Conservation (phyloP, 2,888 invertebrate genomes). For the Aplocera efformata region DNA sequence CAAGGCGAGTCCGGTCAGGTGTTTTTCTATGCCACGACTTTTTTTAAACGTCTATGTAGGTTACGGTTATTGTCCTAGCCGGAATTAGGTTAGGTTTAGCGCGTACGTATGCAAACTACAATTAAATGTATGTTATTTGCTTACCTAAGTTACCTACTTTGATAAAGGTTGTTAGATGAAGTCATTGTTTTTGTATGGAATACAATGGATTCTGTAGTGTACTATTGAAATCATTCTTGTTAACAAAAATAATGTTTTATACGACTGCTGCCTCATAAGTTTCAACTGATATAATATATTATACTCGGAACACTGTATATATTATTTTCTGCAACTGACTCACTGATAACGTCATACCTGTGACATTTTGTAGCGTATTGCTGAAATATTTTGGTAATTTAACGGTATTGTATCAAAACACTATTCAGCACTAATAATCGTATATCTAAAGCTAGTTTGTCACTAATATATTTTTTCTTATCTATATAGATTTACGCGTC, state of each 20-base stretch:
- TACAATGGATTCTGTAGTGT: slow-evolving; percentile 11
- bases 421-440: not conserved
- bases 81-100: slow-evolving; percentile 24
- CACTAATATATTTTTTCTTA: no score
- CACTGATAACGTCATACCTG: slow-evolving; percentile 36
- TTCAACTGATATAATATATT: no score
- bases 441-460: no score
- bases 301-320: no score
- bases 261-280: not conserved
- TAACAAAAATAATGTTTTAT: not conserved
- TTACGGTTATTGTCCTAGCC: slow-evolving; percentile 33
- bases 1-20: slow-evolving; percentile 34
- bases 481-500: no score
- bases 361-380: slow-evolving; percentile 5
- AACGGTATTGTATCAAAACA: slow-evolving; percentile 2
- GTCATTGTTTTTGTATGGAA: slow-evolving; percentile 24
- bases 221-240: slow-evolving; percentile 4
- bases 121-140: slow-evolving; percentile 15
- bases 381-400: slow-evolving; percentile 2
- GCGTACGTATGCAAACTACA: slow-evolving; percentile 16
- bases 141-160: slow-evolving; percentile 1
- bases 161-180: slow-evolving; percentile 19
- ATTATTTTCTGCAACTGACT: slow-evolving; percentile 34
- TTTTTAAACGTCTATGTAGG: slow-evolving; percentile 30
- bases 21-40: slow-evolving; percentile 41